Percentiles rank a stretch among this genome's conserved stretches.
Conservation (phyloP, 2,113 vertebrate species). For the Rhinogobius similis region DNA sequence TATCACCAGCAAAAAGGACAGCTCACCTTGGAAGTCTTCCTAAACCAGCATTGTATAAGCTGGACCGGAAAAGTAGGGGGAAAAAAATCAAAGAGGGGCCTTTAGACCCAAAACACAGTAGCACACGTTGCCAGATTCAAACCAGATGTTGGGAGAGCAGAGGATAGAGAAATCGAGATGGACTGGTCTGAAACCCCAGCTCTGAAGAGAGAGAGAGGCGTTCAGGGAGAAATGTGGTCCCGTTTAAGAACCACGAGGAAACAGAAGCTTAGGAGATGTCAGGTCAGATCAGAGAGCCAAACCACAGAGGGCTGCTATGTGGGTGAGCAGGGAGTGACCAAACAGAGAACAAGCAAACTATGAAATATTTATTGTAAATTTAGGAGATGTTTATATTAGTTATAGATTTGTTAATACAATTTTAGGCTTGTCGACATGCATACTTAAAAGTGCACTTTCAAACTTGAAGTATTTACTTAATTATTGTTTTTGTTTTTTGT, state of each 20-base stretch:
- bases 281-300: constrained; percentile 80
- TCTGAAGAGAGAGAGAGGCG: constrained; percentile 58
- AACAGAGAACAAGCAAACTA: neutral
- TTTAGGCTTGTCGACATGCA: too few species aligned
- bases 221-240: constrained; percentile 79
- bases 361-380: too few species aligned
- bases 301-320: constrained; percentile 43
- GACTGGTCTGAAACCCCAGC: constrained; percentile 39
- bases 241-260: constrained; percentile 85
- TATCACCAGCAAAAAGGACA: constrained; percentile 14
- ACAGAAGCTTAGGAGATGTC: constrained; percentile 88
- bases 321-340: constrained; percentile 5
- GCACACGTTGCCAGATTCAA: constrained; percentile 82
- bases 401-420: too few species aligned
- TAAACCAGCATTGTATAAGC: constrained; percentile 41
- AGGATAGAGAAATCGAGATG: constrained; percentile 40
- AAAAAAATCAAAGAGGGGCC: constrained; percentile 63
- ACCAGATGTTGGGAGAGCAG: constrained; percentile 77
- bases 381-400: too few species aligned
- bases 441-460: too few species aligned
- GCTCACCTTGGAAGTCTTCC: constrained; percentile 26
- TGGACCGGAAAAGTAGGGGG: constrained; percentile 58
- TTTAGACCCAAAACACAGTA: constrained; percentile 73
- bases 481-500: too few species aligned
- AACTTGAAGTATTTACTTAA: too few species aligned